Conservation (phyloP, 2,888 invertebrate genomes). For the Drosophila subsilvestris region DNA sequence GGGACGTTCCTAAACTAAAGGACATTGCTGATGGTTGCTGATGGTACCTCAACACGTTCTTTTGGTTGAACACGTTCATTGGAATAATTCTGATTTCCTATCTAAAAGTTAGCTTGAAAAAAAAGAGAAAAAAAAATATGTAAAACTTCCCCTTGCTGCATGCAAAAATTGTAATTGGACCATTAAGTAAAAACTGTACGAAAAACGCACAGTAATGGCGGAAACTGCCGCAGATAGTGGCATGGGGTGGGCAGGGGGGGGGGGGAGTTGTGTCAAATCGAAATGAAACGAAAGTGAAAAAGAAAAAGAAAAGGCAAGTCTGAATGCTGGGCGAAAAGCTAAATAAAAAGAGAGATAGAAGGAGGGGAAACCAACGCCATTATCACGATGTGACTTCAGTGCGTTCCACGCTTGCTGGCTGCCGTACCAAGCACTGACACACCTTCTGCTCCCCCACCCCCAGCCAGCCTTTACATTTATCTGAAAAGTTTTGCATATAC, state of each 20-base stretch:
- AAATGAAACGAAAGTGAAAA: conserved; percentile 56
- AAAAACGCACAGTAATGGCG: conserved; percentile 20
- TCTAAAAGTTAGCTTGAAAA: too few species aligned
- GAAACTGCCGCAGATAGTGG: too few species aligned
- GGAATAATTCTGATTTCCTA: too few species aligned
- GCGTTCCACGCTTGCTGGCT: conserved; percentile 68
- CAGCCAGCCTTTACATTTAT: conserved; percentile 12
- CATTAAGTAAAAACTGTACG: too few species aligned
- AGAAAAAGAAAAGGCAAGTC: conserved; percentile 58
- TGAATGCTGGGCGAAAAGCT: conserved; percentile 30
- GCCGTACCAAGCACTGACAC: conserved; percentile 26
- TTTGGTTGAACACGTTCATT: too few species aligned
- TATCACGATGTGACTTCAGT: conserved; percentile 66
- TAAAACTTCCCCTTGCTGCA: too few species aligned
- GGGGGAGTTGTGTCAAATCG: background rate
- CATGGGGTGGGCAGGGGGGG: too few species aligned
- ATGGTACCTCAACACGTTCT: too few species aligned
- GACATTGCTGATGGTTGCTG: too few species aligned
- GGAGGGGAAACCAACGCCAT: conserved; percentile 46
- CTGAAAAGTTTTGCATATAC: conserved; percentile 36
- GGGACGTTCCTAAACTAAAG: too few species aligned
- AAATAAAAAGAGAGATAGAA: background rate
- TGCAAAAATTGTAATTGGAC: too few species aligned
- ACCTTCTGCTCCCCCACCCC: background rate
- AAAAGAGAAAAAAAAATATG: too few species aligned